Evolutionary conservation across 2,113 vertebrate species (phyloP), one percentile per base, ranked within the genome.

Genomic region (Condylura cristata): DNA sequence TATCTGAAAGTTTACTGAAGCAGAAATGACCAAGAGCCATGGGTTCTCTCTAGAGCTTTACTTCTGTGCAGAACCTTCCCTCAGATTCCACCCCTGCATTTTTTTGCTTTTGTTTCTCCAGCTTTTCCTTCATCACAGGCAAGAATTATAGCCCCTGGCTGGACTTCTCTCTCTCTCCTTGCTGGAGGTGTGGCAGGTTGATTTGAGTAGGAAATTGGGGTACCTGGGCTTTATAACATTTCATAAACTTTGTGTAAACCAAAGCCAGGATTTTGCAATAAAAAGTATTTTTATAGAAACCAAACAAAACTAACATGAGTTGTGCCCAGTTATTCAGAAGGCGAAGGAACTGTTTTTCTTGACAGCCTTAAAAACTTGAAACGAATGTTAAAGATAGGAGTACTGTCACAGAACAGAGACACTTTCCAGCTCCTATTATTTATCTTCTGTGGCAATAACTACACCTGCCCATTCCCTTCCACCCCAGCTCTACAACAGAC

Each of bases 281-380:
- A 96, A 95, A 96, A 83, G 63, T 97, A 97, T 93, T 98, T 98
- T 97, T 97, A 95, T 51, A 65, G 98, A 95, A 96, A 90, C 56
- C 78, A 96, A 97, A 91, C 41, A 89, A 91, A 60, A 95, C 58
- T 96, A 95, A 93, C 94, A 66, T 90, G 96, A 95, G 74, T 91
- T 93, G 88, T 82, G 89, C 71, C 34, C 93, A 96, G 89, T 34
- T 93, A 94, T 96, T 91, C 95, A 76, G 61, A 93, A 85, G 94
- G 78, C 71, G 96, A 94, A 96, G 92, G 56, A 97, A 96, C 88
- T 90, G 76, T 76, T 97, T 96, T 95, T 86, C 91, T 84, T 97
- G 96, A 92, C 95, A 95, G 90, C 58, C 82, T 86, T 93, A 75
- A 95, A 97, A 95, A 95, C 58, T 94, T 93, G 87, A 96, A 95